Base-by-base conservation (phyloP, 2,888 invertebrate genomes). In the Neoaliturus tenellus region DNA sequence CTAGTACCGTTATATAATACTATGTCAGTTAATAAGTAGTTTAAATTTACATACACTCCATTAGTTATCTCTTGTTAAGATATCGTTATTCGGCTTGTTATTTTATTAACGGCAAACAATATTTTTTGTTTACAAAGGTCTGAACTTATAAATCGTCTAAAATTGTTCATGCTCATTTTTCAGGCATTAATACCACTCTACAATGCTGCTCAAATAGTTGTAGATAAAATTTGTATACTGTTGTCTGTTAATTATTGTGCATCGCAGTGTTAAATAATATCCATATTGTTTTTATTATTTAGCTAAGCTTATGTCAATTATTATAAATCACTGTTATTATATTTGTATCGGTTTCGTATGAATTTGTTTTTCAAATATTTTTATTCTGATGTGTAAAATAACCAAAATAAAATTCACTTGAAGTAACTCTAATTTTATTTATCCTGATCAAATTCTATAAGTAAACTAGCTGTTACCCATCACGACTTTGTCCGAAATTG, bases 241-340 rank as follows among this genome's bases (percentile, higher is more conserved):
- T 78, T 78, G 78, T 28, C 28, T 44, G 35, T 75, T 75, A 25
- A 28, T 23, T 12, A 51, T 14, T 55, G 55, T 31, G 55, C 78
- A 55, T 12, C 28, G 28, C 62, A 28, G 28, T 78, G 78, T 78
- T 35, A n/a, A 25, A 44, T 75, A 51, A 48, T 31, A 75, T 78
- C n/a, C 17, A 10, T 78, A 33, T 55, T 8, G 20, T 78, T 35
- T 75, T 48, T n/a, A 44, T 44, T 41, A n/a, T 75, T 78, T 51
- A 78, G 78, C 33, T 28, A 78, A 78, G 78, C 48, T 51, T 78
- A n/a, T 78, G 78, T 78, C 78, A 78, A 51, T 78, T 78, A 78
- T 55, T 55, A 35, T 78, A 17, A 51, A 28, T 62, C 62, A 62
- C 62, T 62, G 62, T 62, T 62, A 28, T 28, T 28, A 31, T 62